Conservation (phyloP, 2,888 invertebrate genomes). For the Stenodema calcarata region DNA sequence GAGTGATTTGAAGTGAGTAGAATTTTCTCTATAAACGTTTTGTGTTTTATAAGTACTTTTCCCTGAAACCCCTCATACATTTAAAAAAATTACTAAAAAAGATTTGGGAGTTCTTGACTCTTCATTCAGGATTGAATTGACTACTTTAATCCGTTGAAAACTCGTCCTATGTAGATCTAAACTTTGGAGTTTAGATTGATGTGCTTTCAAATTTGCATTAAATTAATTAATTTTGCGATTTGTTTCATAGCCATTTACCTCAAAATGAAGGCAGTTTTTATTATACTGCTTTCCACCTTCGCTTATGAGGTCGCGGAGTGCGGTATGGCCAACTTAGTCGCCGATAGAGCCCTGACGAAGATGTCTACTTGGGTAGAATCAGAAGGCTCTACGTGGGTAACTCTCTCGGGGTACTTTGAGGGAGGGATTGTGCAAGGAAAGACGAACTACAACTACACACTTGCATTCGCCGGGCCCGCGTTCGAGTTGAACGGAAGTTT, state of each 20-base stretch:
- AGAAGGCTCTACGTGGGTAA: neutral
- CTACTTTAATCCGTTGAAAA: too few species aligned
- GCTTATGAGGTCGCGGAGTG: neutral
- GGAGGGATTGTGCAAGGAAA: neutral
- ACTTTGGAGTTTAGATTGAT: too few species aligned
- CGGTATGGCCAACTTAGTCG: neutral
- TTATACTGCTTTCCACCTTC: neutral
- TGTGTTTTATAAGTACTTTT: too few species aligned
- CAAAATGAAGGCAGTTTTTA: neutral
- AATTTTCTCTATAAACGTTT: neutral
- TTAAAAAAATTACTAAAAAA: too few species aligned
- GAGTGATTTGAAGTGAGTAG: neutral
- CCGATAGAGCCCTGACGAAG: neutral
- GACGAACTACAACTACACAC: neutral
- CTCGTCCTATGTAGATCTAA: too few species aligned
- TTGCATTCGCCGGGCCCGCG: neutral
- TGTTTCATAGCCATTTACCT: neutral
- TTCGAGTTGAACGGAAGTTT: neutral
- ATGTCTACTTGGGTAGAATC: neutral
- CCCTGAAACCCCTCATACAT: too few species aligned
- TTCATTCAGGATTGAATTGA: too few species aligned
- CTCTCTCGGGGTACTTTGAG: neutral
- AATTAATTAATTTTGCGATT: too few species aligned
- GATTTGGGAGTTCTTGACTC: too few species aligned
- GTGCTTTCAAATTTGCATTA: too few species aligned